A percentile compares a stretch with the other conserved stretches of the same genome.
Evolutionary conservation across 2,888 invertebrate species (phyloP).

Genomic region (Sesia bembeciformis): DNA sequence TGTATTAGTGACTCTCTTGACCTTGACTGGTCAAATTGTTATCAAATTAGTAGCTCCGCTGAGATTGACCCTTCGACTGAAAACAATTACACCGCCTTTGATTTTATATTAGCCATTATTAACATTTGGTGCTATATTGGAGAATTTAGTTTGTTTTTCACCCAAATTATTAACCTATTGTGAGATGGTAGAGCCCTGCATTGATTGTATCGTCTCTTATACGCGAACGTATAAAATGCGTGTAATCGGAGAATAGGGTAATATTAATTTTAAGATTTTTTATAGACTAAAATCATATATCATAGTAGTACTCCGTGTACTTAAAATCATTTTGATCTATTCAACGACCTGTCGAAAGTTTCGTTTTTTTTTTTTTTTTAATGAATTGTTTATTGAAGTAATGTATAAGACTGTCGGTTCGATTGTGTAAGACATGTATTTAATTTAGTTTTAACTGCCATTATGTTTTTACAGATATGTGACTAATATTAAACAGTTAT

Average conservation of each 20-base stretch:
- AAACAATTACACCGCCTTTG: too few species aligned
- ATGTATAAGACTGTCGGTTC: slow-evolving; percentile 62
- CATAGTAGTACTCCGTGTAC: slow-evolving; percentile 18
- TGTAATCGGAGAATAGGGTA: slow-evolving; percentile 67
- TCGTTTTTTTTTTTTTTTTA: background rate
- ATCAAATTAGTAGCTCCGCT: too few species aligned
- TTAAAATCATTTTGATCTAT: too few species aligned
- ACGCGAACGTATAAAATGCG: slow-evolving; percentile 49
- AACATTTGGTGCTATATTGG: slow-evolving; percentile 15
- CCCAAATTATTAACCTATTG: background rate
- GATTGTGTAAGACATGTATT: slow-evolving; percentile 44
- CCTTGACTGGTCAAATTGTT: too few species aligned
- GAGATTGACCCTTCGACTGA: too few species aligned
- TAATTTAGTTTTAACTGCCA: slow-evolving; percentile 53
- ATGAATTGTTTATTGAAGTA: slow-evolving; percentile 34
- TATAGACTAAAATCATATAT: slow-evolving; percentile 55
- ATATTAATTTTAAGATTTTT: slow-evolving; percentile 33
- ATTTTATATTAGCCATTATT: background rate
- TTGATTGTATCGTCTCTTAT: slow-evolving; percentile 55
- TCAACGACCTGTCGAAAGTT: background rate
- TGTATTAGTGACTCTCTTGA: too few species aligned
- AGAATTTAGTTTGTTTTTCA: slow-evolving; percentile 5
- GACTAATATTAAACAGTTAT: background rate
- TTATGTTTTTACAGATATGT: slow-evolving; percentile 8
- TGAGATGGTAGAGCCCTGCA: slow-evolving; percentile 31